Percentiles rank a stretch among this genome's conserved stretches.
Evolutionary conservation across 2,113 vertebrate genomes (phyloP).

Genomic region (Sinosuthora webbiana): DNA sequence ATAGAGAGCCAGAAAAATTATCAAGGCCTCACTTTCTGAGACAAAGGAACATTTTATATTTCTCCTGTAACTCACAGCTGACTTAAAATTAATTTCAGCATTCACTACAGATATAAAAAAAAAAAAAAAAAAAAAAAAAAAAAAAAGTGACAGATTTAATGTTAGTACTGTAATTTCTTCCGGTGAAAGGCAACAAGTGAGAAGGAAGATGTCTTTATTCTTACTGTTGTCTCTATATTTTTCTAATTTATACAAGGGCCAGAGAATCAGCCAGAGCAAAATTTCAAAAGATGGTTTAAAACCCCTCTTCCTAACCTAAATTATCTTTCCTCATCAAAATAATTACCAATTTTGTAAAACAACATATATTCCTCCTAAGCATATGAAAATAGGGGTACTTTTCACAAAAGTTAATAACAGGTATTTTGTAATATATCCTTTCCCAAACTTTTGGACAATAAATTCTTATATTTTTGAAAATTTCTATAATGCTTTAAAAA

Average conservation of each 20-base stretch:
- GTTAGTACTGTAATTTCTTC: not conserved
- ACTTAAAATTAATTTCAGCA: not conserved
- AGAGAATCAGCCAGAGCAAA: not conserved
- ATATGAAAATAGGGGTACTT: not conserved
- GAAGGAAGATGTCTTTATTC: not conserved
- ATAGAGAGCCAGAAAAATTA: not conserved
- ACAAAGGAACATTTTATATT: not conserved
- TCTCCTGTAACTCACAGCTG: not conserved
- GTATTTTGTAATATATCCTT: not conserved
- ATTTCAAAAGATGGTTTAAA: not conserved
- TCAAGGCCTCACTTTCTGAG: not conserved
- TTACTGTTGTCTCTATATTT: not conserved
- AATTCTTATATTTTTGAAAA: not conserved
- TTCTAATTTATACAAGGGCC: not conserved
- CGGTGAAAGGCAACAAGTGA: not conserved
- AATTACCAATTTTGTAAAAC: not conserved
- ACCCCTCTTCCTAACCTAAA: not conserved
- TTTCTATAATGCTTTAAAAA: not conserved
- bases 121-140: not conserved
- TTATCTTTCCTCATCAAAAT: not conserved
- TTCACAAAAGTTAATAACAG: not conserved
- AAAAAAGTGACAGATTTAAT: not conserved
- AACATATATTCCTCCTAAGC: not conserved
- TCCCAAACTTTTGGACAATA: not conserved
- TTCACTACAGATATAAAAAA: not conserved